Conservation (phyloP, 1,140 invertebrate species). For the Ceratosolen solmsi region DNA sequence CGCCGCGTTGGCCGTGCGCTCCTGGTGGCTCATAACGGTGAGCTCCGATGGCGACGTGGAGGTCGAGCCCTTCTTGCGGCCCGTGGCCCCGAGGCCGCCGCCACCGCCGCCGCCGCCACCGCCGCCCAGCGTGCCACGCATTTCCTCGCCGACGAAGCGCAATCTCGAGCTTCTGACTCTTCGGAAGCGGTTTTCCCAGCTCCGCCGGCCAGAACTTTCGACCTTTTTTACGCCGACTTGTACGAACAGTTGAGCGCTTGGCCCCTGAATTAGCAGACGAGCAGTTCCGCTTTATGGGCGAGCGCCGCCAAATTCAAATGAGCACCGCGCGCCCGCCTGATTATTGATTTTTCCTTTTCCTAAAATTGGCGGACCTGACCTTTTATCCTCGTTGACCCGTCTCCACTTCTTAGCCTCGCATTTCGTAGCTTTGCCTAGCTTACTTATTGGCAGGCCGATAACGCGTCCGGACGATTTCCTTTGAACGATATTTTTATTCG, state of each 20-base stretch:
- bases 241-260: conserved; percentile 57
- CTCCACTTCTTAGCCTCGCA: background rate
- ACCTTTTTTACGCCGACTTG: background rate
- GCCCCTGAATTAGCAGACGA: conserved; percentile 51
- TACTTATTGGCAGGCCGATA: too few species aligned
- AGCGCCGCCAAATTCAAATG: conserved; percentile 38
- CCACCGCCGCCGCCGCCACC: background rate
- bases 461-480: too few species aligned
- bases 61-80: too few species aligned
- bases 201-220: background rate
- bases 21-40: background rate
- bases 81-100: too few species aligned
- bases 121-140: background rate
- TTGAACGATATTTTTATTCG: too few species aligned
- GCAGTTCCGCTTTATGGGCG: conserved; percentile 52
- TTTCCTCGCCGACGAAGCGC: background rate
- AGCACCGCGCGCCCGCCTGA: background rate
- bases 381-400: background rate
- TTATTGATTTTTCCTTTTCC: conserved; percentile 29
- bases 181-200: too few species aligned
- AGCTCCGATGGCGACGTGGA: background rate
- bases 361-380: background rate
- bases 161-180: too few species aligned
- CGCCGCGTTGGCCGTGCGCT: background rate
- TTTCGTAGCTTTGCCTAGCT: background rate